These are phyloP conservation scores for Rynchops niger DNA, from an alignment of 2,113 vertebrate species.

Conservation along the genomic window DNA sequence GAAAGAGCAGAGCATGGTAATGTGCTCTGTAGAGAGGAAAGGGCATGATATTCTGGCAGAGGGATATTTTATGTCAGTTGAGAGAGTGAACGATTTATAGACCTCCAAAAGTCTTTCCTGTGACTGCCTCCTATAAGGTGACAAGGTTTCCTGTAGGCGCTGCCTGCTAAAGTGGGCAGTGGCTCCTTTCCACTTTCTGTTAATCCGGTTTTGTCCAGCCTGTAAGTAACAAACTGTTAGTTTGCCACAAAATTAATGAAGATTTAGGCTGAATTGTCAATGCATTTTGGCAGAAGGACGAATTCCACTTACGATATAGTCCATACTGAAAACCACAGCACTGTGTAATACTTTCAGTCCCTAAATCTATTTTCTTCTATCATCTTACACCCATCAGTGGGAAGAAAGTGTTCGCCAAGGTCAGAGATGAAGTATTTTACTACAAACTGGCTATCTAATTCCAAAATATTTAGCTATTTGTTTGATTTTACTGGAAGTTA, in stretches of 20 bases:
- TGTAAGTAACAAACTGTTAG: background rate
- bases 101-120: rapidly evolving
- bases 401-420: background rate
- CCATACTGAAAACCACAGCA: background rate
- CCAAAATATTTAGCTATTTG: background rate
- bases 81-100: rapidly evolving
- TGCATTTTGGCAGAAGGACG: background rate
- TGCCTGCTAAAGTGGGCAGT: background rate
- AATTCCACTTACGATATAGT: background rate
- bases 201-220: background rate
- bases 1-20: background rate
- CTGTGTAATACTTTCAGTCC: background rate
- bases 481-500: background rate
- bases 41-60: rapidly evolving
- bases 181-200: background rate
- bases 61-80: rapidly evolving
- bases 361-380: background rate
- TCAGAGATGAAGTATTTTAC: background rate
- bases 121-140: background rate
- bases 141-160: background rate
- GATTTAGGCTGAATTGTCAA: background rate
- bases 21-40: background rate
- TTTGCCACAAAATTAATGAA: background rate
- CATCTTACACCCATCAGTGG: background rate
- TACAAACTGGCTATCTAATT: too few relatives aligned